phyloP scores from a whole-genome alignment of 2,888 invertebrate species.

The Selenia dentaria region DNA sequence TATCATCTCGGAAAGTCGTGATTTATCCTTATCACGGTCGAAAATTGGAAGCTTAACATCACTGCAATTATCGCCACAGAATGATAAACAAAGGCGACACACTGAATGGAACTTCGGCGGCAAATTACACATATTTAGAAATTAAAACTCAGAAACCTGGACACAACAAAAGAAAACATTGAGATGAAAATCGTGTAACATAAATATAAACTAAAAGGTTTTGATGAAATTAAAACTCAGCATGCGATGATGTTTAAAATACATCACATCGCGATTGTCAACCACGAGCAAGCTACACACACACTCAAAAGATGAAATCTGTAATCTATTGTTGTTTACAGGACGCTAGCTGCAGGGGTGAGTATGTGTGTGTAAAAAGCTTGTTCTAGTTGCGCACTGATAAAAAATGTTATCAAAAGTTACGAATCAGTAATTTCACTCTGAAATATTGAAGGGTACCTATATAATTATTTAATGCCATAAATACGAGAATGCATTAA shows the following conservation, averaged over 20 bases:
- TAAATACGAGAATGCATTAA: too few species aligned
- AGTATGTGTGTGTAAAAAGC: constrained; percentile 60
- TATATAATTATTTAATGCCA: too few species aligned
- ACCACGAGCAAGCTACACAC: constrained; percentile 82
- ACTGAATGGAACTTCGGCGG: constrained; percentile 97
- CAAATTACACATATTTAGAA: constrained; percentile 94
- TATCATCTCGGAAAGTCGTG: constrained; percentile 88
- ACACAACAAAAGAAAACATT: constrained; percentile 82
- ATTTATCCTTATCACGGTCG: constrained; percentile 89
- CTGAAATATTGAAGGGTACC: too few species aligned
- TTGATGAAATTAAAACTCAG: constrained; percentile 82
- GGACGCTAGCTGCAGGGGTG: constrained; percentile 58
- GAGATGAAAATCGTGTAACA: constrained; percentile 80
- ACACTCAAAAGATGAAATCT: constrained; percentile 65
- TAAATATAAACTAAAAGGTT: constrained; percentile 78
- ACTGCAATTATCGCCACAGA: constrained; percentile 88
- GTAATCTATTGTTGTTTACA: constrained; percentile 75
- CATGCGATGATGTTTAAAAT: constrained; percentile 83
- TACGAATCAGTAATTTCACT: too few species aligned
- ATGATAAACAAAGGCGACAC: constrained; percentile 96
- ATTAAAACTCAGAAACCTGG: constrained; percentile 78
- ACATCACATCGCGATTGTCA: constrained; percentile 85
- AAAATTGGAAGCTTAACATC: constrained; percentile 91
- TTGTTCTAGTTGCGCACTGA: constrained; percentile 71
- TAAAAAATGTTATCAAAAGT: constrained; percentile 49